Evolutionary conservation across 2,797 vertebrate species (phyloP), one percentile per base, ranked within the genome.

Genomic region (Cephalopachus bancanus): DNA sequence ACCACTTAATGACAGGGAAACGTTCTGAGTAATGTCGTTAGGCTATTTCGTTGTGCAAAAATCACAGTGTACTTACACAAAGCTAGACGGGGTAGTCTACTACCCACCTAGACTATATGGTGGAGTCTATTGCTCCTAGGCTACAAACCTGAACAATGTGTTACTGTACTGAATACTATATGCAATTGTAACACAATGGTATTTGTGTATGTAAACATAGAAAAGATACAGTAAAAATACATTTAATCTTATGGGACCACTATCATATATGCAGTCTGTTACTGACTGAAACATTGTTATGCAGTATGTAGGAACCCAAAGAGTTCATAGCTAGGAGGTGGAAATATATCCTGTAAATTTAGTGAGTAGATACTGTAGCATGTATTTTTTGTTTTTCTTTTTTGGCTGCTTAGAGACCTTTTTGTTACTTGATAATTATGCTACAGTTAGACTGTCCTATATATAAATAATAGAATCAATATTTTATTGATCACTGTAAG

Each of bases 381-480:
- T 3, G 7, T 59, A 65, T 89, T 94, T 88, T 69, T 30, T 69
- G n/a, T n/a, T 37, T 37, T 37, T 37, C 37, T 37, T 37, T 37
- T 37, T 37, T 37, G 51, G 55, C n/a, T 94, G 26, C 28, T 92
- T 2, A 88, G 69, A 72, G 26, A 65, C 3, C 11, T 76, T 93
- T 60, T 76, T 62, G 85, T 55, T 37, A 19, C 28, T 94, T 76
- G 62, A 64, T 74, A 90, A 91, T 60, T 87, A 93, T 67, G 22
- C 37, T 79, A 79, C 3, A 49, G 10, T 20, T n/a, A 81, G 76
- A 93, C 1, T 92, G 9, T 3, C 10, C 74, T 59, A 74, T 26
- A 76, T n/a, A 86, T 80, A 95, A 76, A 79, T 76, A 83, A 83
- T 3, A 94, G 28, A 75, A 91, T 72, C 30, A 90, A 64, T 8